Evolutionary conservation across 2,888 invertebrate species (phyloP).

Genomic region (Scaptomyza cyrtandrae): DNA sequence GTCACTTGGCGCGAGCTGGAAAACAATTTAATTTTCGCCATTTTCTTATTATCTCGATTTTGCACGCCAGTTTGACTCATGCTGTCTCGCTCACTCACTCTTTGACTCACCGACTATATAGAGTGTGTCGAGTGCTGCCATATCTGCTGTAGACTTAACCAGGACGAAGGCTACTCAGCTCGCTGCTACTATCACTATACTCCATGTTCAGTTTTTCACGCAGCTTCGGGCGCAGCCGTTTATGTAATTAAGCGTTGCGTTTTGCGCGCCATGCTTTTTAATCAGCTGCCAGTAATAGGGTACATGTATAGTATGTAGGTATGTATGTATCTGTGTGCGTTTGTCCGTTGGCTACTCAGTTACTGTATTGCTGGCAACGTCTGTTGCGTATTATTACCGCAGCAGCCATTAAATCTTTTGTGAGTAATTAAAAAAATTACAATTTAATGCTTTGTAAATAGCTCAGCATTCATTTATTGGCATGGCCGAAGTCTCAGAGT

Average conservation of each 20-base stretch:
- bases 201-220: slow-evolving; percentile 28
- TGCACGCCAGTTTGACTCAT: slow-evolving; percentile 52
- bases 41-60: slow-evolving; percentile 79
- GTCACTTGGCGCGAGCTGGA: slow-evolving; percentile 74
- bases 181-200: slow-evolving; percentile 19
- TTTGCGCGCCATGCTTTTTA: slow-evolving; percentile 60
- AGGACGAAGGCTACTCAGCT: slow-evolving; percentile 10
- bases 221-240: slow-evolving; percentile 53
- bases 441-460: slow-evolving; percentile 74
- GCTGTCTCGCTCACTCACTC: slow-evolving; percentile 6
- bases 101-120: not conserved
- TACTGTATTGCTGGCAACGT: slow-evolving; percentile 24
- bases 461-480: slow-evolving; percentile 62
- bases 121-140: slow-evolving; percentile 22
- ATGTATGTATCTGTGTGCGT: slow-evolving; percentile 5
- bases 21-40: slow-evolving; percentile 79
- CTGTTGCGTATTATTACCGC: slow-evolving; percentile 73
- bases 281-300: slow-evolving; percentile 50
- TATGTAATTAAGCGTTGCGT: slow-evolving; percentile 76
- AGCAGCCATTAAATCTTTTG: slow-evolving; percentile 77
- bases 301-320: not conserved
- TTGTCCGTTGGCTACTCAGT: slow-evolving; percentile 14
- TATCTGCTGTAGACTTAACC: slow-evolving; percentile 30
- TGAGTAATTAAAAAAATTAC: slow-evolving; percentile 78
- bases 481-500: slow-evolving; percentile 37